A percentile compares a stretch with the other conserved stretches of the same genome.
These are phyloP conservation scores for Gambusia holbrooki DNA, from an alignment of 2,113 vertebrate genomes.

Conservation along the genomic window DNA sequence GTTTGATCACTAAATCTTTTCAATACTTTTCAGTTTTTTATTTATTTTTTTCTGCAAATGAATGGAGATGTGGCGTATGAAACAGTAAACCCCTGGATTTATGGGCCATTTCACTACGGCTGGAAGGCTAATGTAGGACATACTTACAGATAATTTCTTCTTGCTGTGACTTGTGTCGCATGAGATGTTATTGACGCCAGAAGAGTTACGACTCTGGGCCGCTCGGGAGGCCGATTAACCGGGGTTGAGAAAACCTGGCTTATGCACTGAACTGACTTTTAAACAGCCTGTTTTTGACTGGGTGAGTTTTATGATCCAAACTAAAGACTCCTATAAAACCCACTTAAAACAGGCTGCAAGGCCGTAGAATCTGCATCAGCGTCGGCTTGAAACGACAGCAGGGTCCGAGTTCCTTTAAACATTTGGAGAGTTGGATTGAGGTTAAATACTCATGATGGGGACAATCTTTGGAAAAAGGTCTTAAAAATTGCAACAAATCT, in stretches of 20 bases:
- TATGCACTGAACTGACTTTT: slow-evolving; percentile 26
- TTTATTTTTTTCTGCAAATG: slow-evolving; percentile 1
- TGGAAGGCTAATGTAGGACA: slow-evolving; percentile 58
- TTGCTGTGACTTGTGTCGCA: slow-evolving; percentile 55
- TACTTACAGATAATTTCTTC: slow-evolving; percentile 46
- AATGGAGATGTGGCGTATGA: slow-evolving; percentile 45
- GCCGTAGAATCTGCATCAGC: slow-evolving; percentile 15
- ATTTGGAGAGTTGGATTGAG: slow-evolving; percentile 3
- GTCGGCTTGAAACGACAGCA: not conserved
- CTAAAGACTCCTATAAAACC: slow-evolving; percentile 15
- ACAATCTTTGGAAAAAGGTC: not conserved
- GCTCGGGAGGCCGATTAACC: slow-evolving; percentile 11
- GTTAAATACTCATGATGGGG: not conserved
- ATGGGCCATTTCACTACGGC: slow-evolving; percentile 54
- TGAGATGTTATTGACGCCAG: slow-evolving; percentile 49
- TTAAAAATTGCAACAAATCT: not conserved
- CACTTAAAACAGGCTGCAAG: slow-evolving; percentile 26
- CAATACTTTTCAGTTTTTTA: slow-evolving; percentile 39
- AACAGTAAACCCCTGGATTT: slow-evolving; percentile 62
- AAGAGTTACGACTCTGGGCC: slow-evolving; percentile 37
- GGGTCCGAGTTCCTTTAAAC: not conserved
- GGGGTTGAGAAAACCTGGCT: slow-evolving; percentile 32
- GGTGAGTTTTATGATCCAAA: slow-evolving; percentile 38
- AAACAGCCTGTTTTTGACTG: slow-evolving; percentile 21
- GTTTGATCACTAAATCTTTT: slow-evolving; percentile 56